Percentiles rank a stretch among this genome's conserved stretches.
Conservation (phyloP, 30 jellyfish, hydroid and myxozoan species). For the Chironex yamaguchii region DNA sequence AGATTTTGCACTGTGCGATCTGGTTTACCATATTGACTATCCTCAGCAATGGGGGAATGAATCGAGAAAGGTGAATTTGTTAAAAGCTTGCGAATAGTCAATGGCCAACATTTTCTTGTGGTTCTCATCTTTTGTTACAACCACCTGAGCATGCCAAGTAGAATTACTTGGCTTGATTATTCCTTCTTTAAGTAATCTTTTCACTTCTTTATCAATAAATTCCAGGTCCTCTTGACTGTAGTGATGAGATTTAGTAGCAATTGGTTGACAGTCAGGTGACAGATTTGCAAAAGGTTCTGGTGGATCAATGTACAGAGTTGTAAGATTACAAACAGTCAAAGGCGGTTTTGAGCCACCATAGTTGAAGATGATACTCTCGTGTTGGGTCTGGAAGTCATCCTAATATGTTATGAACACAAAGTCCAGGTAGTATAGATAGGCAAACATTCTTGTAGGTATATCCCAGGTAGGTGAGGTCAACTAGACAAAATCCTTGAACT, state of each 20-base stretch:
- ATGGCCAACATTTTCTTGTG: conserved; percentile 50
- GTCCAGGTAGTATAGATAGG: conserved; percentile 12
- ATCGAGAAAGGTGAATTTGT: conserved; percentile 52
- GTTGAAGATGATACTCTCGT: background rate
- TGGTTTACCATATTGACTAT: too few relatives aligned
- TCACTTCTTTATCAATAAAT: conserved; percentile 41
- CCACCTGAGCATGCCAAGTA: conserved; percentile 86
- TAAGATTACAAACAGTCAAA: conserved; percentile 15
- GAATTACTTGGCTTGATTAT: conserved; percentile 75
- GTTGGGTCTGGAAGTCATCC: conserved; percentile 37
- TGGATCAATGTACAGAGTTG: conserved; percentile 26
- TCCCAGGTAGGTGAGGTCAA: background rate
- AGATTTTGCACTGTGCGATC: too few relatives aligned
- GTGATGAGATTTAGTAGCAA: conserved; percentile 75
- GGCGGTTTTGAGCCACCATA: conserved; percentile 43
- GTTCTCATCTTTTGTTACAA: conserved; percentile 31
- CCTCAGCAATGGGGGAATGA: conserved; percentile 59
- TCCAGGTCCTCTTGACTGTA: conserved; percentile 39
- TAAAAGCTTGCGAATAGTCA: conserved; percentile 32
- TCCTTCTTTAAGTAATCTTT: conserved; percentile 70
- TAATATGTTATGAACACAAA: conserved; percentile 40
- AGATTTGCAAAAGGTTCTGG: conserved; percentile 52
- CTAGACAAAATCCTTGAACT: background rate
- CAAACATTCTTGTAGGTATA: background rate
- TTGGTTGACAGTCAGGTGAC: conserved; percentile 64